Conservation (phyloP, 2,888 invertebrate species). For the Microctonus brassicae region DNA sequence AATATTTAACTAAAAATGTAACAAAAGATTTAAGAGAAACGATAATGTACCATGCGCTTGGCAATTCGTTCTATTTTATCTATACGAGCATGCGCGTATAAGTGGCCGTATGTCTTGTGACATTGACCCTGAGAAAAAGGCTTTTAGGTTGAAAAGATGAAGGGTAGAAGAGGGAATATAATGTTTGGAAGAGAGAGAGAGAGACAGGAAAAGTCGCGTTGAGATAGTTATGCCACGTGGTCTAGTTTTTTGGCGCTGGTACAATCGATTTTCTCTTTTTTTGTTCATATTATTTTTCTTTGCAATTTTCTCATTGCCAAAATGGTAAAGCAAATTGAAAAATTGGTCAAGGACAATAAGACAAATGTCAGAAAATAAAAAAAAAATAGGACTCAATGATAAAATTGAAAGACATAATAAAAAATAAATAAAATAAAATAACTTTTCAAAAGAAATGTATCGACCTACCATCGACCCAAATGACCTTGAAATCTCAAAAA, state of each 20-base stretch:
- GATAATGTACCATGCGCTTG: not conserved
- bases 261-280: not conserved
- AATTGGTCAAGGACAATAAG: slow-evolving; percentile 1
- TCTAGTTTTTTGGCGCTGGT: not conserved
- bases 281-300: not conserved
- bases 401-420: too few species aligned
- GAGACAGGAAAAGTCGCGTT: too few species aligned
- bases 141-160: slow-evolving; percentile 37
- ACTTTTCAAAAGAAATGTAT: not conserved
- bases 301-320: not conserved
- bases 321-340: not conserved
- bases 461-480: slow-evolving; percentile 17
- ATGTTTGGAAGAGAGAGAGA: too few species aligned
- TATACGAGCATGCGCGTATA: slow-evolving; percentile 13
- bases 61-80: not conserved
- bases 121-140: slow-evolving; percentile 46
- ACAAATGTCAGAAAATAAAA: not conserved
- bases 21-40: not conserved
- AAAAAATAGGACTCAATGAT: too few species aligned
- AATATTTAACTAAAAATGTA: too few species aligned
- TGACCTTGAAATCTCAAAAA: slow-evolving; percentile 2
- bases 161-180: not conserved
- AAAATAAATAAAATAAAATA: too few species aligned
- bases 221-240: not conserved
- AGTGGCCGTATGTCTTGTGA: slow-evolving; percentile 22